phyloP scores from a whole-genome alignment of 2,113 vertebrate genomes.

The Oreotrochilus melanogaster region DNA sequence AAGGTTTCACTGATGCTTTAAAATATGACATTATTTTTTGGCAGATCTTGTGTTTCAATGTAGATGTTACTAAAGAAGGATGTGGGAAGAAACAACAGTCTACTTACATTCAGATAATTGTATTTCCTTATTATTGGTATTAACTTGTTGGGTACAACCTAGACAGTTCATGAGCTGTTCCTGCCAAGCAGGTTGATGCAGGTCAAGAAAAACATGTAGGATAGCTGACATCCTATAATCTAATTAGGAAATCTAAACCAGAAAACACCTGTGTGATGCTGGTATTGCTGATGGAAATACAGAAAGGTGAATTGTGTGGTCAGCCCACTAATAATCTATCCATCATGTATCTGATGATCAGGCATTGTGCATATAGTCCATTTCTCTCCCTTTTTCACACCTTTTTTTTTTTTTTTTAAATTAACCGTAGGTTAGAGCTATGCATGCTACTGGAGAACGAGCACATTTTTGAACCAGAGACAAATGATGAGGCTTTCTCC shows the following conservation, averaged over 20 bases:
- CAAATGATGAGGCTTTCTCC: background rate
- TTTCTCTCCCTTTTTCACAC: background rate
- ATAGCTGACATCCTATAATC: background rate
- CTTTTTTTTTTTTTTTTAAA: background rate
- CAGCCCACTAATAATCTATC: background rate
- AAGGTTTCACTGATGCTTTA: background rate
- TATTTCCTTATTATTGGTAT: background rate
- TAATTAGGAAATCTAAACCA: background rate
- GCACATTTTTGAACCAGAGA: constrained; percentile 28
- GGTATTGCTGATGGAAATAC: background rate
- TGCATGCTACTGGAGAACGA: constrained; percentile 41
- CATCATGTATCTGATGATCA: background rate
- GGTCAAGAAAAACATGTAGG: background rate
- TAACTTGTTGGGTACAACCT: background rate
- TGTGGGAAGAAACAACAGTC: background rate
- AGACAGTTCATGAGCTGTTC: background rate
- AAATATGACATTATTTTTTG: background rate
- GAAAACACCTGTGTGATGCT: background rate
- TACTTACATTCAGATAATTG: background rate
- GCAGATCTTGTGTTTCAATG: background rate
- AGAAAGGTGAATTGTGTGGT: background rate
- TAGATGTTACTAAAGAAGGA: background rate
- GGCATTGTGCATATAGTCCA: background rate
- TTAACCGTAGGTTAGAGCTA: constrained; percentile 15
- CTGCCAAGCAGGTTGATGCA: background rate